Conservation (phyloP, 2,888 invertebrate species). For the Cerastis leucographa region DNA sequence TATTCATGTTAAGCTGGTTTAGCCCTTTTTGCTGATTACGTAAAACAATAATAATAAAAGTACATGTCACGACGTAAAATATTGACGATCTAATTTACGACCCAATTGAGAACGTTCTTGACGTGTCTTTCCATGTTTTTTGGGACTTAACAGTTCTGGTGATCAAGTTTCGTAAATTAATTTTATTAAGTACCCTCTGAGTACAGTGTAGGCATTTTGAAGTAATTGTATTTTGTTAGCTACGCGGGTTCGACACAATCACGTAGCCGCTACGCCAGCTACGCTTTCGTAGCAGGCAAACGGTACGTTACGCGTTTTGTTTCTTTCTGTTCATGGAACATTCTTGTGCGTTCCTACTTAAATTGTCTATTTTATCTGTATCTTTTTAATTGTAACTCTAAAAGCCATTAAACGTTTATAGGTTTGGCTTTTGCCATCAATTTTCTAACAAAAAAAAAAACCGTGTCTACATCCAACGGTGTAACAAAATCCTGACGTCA, state of each 20-base stretch:
- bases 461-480: slow-evolving; percentile 48
- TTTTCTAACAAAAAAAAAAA: background rate
- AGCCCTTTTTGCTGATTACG: slow-evolving; percentile 36
- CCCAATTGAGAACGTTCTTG: slow-evolving; percentile 20
- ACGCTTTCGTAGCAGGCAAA: slow-evolving; percentile 32
- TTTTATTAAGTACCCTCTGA: slow-evolving; percentile 13
- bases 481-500: slow-evolving; percentile 63
- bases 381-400: slow-evolving; percentile 21
- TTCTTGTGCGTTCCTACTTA: slow-evolving; percentile 11
- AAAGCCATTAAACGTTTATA: background rate
- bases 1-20: slow-evolving; percentile 40
- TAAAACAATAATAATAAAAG: slow-evolving; percentile 45
- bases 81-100: slow-evolving; percentile 51
- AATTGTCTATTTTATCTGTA: background rate
- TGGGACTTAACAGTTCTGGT: slow-evolving; percentile 20
- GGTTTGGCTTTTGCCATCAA: background rate
- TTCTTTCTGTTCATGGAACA: background rate
- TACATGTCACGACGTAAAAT: slow-evolving; percentile 49
- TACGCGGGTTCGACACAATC: slow-evolving; percentile 2
- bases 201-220: background rate
- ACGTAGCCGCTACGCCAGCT: slow-evolving; percentile 34
- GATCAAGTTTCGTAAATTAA: slow-evolving; percentile 27
- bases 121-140: slow-evolving; percentile 34
- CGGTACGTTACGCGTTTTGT: slow-evolving; percentile 3
- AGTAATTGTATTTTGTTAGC: background rate